Base-by-base conservation (phyloP, 2,113 vertebrate genomes). In the Otis tarda region DNA sequence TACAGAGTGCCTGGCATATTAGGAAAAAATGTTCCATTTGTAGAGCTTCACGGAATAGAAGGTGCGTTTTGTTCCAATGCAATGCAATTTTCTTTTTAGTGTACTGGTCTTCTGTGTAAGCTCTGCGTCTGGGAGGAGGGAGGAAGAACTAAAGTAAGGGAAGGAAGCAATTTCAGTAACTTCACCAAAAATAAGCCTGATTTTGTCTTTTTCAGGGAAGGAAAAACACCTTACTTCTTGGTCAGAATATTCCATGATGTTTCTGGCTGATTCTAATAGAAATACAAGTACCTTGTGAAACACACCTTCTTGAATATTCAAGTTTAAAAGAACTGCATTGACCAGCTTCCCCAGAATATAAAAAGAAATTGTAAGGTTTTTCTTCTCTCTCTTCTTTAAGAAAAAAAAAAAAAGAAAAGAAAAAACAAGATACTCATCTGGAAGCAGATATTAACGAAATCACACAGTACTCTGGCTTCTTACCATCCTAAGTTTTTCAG, bases 51-150 rank as follows among this genome's bases (percentile, higher is more conserved):
- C 15, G 63, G 67, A 89, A 37, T 15, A 73, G 68, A 60, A 61
- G 39, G 49, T 56, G 15, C 24, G n/a, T 82, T 96, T 94, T 91
- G 7, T 83, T 87, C 68, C 69, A 74, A 73, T 39, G 15, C 17
- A 81, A 70, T 53, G 19, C 22, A 31, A 23, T n/a, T 47, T 80
- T 67, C 19, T 55, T 65, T 67, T 65, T 47, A 50, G 18, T 39
- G 13, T 63, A 47, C 7, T 69, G 7, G 9, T 84, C 4, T 39
- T 83, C 19, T 50, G 0, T 37, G 25, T 28, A 70, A 89, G 31
- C 12, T 84, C 43, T 76, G 53, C 30, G 60, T 24, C 41, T 83
- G 14, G 14, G 13, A 69, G 25, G 24, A 73, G 13, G 1, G 22
- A 21, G 0, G 33, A 35, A 76, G 35, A 82, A 43, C 13, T 47